A percentile compares a stretch with the other conserved stretches of the same genome.
phyloP scores from a whole-genome alignment of 2,113 vertebrate species.

The Ancistrus triradiatus region DNA sequence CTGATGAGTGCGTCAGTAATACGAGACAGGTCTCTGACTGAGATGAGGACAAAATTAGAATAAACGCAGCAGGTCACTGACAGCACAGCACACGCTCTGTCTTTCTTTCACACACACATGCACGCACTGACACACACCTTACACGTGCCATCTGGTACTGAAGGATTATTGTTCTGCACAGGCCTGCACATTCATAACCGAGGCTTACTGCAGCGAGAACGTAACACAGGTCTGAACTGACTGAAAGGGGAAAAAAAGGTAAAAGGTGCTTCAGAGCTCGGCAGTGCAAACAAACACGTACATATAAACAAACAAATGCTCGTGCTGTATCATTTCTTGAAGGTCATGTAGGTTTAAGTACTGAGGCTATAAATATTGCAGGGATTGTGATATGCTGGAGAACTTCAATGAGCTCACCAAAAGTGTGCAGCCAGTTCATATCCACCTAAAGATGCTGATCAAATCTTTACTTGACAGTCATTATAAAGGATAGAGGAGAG shows the following conservation, averaged over 20 bases:
- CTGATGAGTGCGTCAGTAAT: slow-evolving; percentile 29
- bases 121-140: slow-evolving; percentile 20
- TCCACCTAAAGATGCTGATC: no score
- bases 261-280: not conserved
- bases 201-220: not conserved
- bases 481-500: no score
- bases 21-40: slow-evolving; percentile 26
- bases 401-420: no score
- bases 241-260: not conserved
- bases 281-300: no score
- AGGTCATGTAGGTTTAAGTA: no score
- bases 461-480: no score
- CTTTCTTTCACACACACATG: slow-evolving; percentile 3
- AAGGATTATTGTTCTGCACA: not conserved
- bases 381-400: no score
- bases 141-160: slow-evolving; percentile 24
- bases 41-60: slow-evolving; percentile 26
- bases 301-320: no score
- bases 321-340: no score
- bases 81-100: slow-evolving; percentile 4
- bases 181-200: not conserved
- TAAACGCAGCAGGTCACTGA: slow-evolving; percentile 25
- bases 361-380: no score
- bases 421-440: no score
- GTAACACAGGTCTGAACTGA: no score